Conservation (phyloP, 2,888 invertebrate genomes). For the Drosophila pseudotalamancana region DNA sequence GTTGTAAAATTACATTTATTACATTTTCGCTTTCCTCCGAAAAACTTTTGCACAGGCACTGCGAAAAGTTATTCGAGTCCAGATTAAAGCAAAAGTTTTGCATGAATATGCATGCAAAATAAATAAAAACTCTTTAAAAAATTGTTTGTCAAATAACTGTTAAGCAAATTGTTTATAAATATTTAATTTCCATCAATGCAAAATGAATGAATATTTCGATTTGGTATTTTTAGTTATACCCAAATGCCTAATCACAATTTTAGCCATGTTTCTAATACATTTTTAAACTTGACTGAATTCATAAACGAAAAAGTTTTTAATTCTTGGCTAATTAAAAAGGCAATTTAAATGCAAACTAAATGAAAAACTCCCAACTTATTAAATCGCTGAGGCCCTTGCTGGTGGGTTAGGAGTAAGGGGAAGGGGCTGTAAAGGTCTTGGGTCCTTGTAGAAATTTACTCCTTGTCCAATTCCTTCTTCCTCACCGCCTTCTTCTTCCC, state of each 20-base stretch:
- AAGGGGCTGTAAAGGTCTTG: background rate
- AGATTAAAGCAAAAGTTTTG: conserved; percentile 30
- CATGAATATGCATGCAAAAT: conserved; percentile 6
- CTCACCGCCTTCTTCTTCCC: too few species aligned
- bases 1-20: conserved; percentile 69
- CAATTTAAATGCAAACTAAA: conserved; percentile 71
- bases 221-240: conserved; percentile 24
- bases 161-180: conserved; percentile 37
- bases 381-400: conserved; percentile 34
- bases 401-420: background rate
- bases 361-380: conserved; percentile 51
- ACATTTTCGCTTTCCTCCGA: conserved; percentile 45
- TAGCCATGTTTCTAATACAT: conserved; percentile 35
- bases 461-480: too few species aligned
- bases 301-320: conserved; percentile 50
- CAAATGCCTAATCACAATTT: conserved; percentile 45
- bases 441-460: background rate
- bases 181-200: conserved; percentile 54
- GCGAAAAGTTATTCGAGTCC: conserved; percentile 4
- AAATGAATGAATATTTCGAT: conserved; percentile 23
- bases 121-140: conserved; percentile 22
- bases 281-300: conserved; percentile 34
- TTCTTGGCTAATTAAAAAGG: conserved; percentile 62
- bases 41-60: conserved; percentile 28
- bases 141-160: conserved; percentile 24